A percentile compares a stretch with the other conserved stretches of the same genome.
Conservation (phyloP, 2,797 vertebrate genomes). For the Lutjanus argentimaculatus region DNA sequence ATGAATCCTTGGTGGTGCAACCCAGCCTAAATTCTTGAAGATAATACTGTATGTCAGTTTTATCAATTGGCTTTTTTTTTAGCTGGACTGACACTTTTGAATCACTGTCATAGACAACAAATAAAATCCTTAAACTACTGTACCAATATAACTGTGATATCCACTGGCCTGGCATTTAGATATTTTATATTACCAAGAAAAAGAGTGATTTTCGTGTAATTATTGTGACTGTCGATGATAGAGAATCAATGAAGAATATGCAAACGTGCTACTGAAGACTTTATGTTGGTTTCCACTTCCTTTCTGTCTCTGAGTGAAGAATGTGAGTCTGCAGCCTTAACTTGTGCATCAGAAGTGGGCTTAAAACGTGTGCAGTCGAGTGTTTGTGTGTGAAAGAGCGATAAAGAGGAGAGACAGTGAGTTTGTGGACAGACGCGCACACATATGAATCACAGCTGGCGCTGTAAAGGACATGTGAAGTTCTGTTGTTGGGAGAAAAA, state of each 20-base stretch:
- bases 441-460: slow-evolving; percentile 2
- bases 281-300: slow-evolving; percentile 22
- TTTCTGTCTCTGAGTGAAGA: slow-evolving; percentile 27
- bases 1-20: too few species aligned
- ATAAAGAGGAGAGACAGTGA: neutral
- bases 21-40: neutral
- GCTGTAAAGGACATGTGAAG: neutral
- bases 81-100: slow-evolving; percentile 17
- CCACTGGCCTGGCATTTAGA: slow-evolving; percentile 62
- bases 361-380: slow-evolving; percentile 49
- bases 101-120: slow-evolving; percentile 39
- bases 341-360: slow-evolving; percentile 34
- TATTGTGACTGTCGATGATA: slow-evolving; percentile 10
- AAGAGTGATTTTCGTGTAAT: slow-evolving; percentile 35
- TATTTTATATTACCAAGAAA: slow-evolving; percentile 40
- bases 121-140: slow-evolving; percentile 75
- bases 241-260: slow-evolving; percentile 47
- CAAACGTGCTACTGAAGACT: slow-evolving; percentile 50
- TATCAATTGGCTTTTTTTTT: slow-evolving; percentile 10
- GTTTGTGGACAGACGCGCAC: neutral
- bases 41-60: slow-evolving; percentile 11
- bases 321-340: slow-evolving; percentile 51
- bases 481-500: neutral
- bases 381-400: neutral
- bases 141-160: slow-evolving; percentile 63